Conservation (phyloP, 2,888 invertebrate genomes). For the Perdita meconis region DNA sequence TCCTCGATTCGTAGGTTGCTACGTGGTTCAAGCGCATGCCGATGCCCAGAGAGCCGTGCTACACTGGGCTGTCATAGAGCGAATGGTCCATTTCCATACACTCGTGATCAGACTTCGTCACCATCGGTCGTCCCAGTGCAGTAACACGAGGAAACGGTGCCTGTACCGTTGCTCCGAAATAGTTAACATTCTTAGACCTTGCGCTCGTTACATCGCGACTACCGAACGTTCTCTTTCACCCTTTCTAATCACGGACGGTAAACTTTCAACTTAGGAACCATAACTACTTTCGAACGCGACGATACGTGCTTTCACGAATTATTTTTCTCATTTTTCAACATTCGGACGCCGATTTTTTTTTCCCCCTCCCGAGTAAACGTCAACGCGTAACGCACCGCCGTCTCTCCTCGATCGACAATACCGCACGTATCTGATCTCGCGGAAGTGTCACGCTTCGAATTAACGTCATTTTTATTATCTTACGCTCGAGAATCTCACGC, state of each 20-base stretch:
- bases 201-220: conserved; percentile 37
- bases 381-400: neutral
- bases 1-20: conserved; percentile 72
- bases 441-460: conserved; percentile 56
- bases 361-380: neutral
- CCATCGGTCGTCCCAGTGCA: conserved; percentile 52
- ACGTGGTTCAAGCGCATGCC: conserved; percentile 71
- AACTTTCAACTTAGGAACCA: conserved; percentile 30
- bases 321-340: neutral
- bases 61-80: conserved; percentile 69
- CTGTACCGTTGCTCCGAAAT: conserved; percentile 52
- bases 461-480: conserved; percentile 31
- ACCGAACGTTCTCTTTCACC: conserved; percentile 40
- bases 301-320: neutral
- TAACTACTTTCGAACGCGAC: conserved; percentile 12
- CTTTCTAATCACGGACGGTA: conserved; percentile 46
- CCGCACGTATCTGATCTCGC: conserved; percentile 43
- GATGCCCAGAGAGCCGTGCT: conserved; percentile 67
- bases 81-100: conserved; percentile 73
- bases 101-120: conserved; percentile 64
- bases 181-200: conserved; percentile 53
- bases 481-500: conserved; percentile 36
- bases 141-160: conserved; percentile 53
- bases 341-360: too few species aligned
- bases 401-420: conserved; percentile 45